phyloP scores from a whole-genome alignment of 2,888 invertebrate species.

The Lepetodrilus schrolli region DNA sequence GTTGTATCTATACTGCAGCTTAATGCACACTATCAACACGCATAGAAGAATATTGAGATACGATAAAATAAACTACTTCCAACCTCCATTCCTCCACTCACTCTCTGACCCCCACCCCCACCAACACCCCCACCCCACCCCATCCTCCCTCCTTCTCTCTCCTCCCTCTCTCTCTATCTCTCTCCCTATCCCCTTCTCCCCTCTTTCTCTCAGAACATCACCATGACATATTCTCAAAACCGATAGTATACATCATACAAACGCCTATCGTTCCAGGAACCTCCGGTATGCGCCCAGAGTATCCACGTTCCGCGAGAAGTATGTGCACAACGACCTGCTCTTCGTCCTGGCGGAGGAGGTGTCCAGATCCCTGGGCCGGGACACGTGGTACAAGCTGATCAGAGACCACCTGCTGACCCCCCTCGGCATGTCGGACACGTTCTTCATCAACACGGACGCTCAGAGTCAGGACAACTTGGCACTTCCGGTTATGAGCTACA shows the following conservation, averaged over 20 bases:
- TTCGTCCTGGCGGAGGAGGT: constrained; percentile 63
- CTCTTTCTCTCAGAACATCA: too few species aligned
- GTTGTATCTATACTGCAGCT: too few species aligned
- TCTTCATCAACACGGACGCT: constrained; percentile 39
- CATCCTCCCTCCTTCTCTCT: background rate
- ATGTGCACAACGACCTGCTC: constrained; percentile 62
- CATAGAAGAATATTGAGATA: too few species aligned
- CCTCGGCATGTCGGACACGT: constrained; percentile 44
- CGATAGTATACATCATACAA: too few species aligned
- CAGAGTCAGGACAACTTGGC: constrained; percentile 24
- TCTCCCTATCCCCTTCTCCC: background rate
- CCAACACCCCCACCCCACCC: too few species aligned
- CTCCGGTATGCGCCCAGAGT: constrained; percentile 53
- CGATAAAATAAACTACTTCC: too few species aligned
- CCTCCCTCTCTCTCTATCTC: constrained; percentile 3
- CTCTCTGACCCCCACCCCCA: too few species aligned
- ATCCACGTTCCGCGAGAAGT: constrained; percentile 54
- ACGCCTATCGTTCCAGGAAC: constrained; percentile 48
- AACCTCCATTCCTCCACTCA: too few species aligned
- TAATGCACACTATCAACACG: too few species aligned
- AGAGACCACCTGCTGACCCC: constrained; percentile 52
- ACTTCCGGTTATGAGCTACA: constrained; percentile 28
- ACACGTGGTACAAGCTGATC: constrained; percentile 60
- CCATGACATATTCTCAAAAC: too few species aligned
- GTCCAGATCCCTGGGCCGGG: constrained; percentile 46